Conservation (phyloP, 2,113 vertebrate species). For the Piprites chloris region DNA sequence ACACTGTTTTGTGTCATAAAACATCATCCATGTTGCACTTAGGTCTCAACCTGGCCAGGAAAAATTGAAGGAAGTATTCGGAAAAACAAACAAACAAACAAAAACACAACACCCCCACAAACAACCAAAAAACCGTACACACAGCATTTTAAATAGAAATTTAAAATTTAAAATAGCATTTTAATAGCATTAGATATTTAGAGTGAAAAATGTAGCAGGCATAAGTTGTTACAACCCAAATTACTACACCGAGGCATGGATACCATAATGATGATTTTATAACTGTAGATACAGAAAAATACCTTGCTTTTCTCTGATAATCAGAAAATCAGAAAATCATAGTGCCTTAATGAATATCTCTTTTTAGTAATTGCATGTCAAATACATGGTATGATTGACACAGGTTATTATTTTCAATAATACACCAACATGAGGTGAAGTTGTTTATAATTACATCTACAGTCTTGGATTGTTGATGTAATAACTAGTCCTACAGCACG, state of each 20-base stretch:
- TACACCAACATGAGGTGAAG: background rate
- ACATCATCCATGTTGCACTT: background rate
- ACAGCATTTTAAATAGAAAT: background rate
- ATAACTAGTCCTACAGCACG: background rate
- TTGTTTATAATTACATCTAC: background rate
- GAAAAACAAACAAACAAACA: background rate
- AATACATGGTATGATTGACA: background rate
- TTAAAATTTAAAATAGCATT: no score
- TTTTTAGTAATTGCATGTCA: background rate
- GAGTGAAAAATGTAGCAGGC: background rate
- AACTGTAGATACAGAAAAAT: background rate
- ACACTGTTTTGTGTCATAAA: background rate
- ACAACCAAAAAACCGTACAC: background rate
- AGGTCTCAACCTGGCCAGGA: background rate
- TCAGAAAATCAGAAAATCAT: background rate
- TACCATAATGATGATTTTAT: background rate
- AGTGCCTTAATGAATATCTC: background rate
- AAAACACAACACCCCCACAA: background rate
- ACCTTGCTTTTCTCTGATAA: background rate
- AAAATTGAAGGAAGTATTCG: background rate
- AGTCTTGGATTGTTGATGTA: background rate
- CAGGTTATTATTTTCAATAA: background rate
- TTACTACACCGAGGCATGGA: background rate
- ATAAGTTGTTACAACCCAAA: background rate
- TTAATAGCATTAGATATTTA: background rate